Percentiles rank a stretch among this genome's conserved stretches.
phyloP scores from a whole-genome alignment of 2,113 vertebrate species.

The Megalops atlanticus region DNA sequence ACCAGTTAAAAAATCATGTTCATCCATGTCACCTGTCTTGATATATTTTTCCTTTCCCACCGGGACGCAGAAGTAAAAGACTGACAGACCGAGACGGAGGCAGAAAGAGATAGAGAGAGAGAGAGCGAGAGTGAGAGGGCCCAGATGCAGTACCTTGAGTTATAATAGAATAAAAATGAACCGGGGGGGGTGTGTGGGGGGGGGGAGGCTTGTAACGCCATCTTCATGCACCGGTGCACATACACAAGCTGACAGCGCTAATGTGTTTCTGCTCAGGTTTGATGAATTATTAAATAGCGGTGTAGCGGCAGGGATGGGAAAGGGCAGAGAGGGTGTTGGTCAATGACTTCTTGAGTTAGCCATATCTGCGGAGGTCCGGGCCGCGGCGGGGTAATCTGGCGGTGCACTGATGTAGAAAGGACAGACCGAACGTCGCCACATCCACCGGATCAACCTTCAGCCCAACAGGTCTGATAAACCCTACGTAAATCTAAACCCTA shows the following conservation, averaged over 20 bases:
- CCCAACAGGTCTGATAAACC: neutral
- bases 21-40: neutral
- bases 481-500: neutral
- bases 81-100: neutral
- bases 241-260: constrained; percentile 66
- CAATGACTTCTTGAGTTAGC: constrained; percentile 45
- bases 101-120: neutral
- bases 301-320: constrained; percentile 46
- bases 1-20: neutral
- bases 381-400: neutral
- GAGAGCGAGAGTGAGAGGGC: neutral
- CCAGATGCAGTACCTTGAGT: neutral
- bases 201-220: constrained; percentile 53
- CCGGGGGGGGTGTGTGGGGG: constrained; percentile 23
- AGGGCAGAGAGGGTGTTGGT: constrained; percentile 54
- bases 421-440: neutral
- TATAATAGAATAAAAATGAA: constrained; percentile 21
- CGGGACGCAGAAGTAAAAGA: neutral
- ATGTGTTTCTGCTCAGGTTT: constrained; percentile 70
- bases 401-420: neutral
- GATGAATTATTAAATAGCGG: constrained; percentile 69
- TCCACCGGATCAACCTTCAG: neutral
- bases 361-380: constrained; percentile 25
- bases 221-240: constrained; percentile 62
- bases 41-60: neutral